Conservation (phyloP, 2,797 vertebrate genomes). For the Anguilla anguilla region DNA sequence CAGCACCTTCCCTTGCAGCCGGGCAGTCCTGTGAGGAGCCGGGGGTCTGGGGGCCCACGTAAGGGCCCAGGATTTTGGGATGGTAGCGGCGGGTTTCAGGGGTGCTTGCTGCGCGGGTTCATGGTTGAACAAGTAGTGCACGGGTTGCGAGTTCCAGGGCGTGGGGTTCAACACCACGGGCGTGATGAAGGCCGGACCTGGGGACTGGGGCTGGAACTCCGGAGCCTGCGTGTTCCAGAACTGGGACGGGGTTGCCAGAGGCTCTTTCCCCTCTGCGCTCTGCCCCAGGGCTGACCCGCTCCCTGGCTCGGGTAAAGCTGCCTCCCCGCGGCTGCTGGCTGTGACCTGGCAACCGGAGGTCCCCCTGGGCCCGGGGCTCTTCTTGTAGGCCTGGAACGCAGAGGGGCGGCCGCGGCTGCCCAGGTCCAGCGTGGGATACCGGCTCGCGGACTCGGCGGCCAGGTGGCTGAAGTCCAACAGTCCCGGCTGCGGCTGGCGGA, state of each 20-base stretch:
- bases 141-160: constrained; percentile 65
- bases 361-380: constrained; percentile 45
- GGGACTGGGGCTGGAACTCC: constrained; percentile 70
- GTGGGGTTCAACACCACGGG: constrained; percentile 75
- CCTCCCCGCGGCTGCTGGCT: neutral
- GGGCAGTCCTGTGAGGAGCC: constrained; percentile 47
- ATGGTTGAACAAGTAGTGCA: constrained; percentile 54
- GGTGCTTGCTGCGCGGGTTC: constrained; percentile 58
- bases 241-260: constrained; percentile 40
- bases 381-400: constrained; percentile 74
- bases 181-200: constrained; percentile 76
- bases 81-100: constrained; percentile 64
- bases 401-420: constrained; percentile 61
- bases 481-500: constrained; percentile 21
- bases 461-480: constrained; percentile 66
- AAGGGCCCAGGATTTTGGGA: constrained; percentile 71
- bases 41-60: constrained; percentile 40
- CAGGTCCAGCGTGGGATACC: constrained; percentile 56
- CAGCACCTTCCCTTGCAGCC: constrained; percentile 81
- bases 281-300: too few species aligned
- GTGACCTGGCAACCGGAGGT: neutral
- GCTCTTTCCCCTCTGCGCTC: constrained; percentile 30
- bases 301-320: neutral
- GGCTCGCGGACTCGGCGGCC: constrained; percentile 46
- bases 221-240: constrained; percentile 82